Evolutionary conservation across 2,888 invertebrate genomes (phyloP).

Genomic region (Podotricha telesiphe): DNA sequence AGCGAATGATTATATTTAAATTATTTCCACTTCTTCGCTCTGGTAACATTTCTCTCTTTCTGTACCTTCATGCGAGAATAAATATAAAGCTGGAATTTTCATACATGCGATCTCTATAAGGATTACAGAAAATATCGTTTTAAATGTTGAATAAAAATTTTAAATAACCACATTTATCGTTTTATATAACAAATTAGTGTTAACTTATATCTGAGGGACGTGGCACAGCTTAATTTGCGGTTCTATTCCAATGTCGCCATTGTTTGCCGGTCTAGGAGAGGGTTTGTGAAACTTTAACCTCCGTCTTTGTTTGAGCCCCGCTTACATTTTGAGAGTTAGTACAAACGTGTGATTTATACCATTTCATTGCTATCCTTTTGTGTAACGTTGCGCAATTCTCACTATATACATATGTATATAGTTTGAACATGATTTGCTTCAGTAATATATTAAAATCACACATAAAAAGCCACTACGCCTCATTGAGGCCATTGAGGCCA

Average conservation of each 20-base stretch:
- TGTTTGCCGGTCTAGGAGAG: slow-evolving; percentile 54
- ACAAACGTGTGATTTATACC: slow-evolving; percentile 37
- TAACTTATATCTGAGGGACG: slow-evolving; percentile 36
- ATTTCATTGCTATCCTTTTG: slow-evolving; percentile 35
- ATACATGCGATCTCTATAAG: no score
- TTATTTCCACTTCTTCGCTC: no score
- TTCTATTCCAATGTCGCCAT: slow-evolving; percentile 59
- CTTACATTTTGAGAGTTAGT: slow-evolving; percentile 31
- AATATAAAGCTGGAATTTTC: no score
- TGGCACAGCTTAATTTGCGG: slow-evolving; percentile 45
- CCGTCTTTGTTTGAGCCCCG: slow-evolving; percentile 38
- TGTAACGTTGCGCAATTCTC: not conserved
- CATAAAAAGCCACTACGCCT: no score
- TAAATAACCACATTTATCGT: not conserved
- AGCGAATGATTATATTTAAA: no score
- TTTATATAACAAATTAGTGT: slow-evolving; percentile 8
- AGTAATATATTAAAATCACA: not conserved
- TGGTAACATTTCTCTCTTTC: no score
- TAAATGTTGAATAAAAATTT: no score
- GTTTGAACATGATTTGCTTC: not conserved
- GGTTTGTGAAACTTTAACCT: slow-evolving; percentile 40
- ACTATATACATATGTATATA: not conserved
- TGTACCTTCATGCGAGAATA: no score
- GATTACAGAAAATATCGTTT: no score
- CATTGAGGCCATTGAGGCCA: no score